A percentile compares a stretch with the other conserved stretches of the same genome.
phyloP scores from a whole-genome alignment of 2,113 vertebrate genomes.

The Datnioides undecimradiatus region DNA sequence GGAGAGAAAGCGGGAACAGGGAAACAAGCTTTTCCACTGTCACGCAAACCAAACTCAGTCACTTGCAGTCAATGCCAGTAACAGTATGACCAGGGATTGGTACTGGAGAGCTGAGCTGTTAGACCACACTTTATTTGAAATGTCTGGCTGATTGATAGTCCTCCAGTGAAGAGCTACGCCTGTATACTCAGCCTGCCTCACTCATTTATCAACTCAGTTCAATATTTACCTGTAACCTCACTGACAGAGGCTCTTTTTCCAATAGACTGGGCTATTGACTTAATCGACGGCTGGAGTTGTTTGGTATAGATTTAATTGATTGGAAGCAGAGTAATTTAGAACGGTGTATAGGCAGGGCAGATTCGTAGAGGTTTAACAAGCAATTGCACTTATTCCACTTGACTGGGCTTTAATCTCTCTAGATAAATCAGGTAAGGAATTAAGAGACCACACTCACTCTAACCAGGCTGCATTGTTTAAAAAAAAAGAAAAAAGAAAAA shows the following conservation, averaged over 20 bases:
- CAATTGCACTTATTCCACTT: constrained; percentile 61
- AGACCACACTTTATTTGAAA: constrained; percentile 68
- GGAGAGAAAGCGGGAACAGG: constrained; percentile 53
- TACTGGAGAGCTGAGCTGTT: constrained; percentile 52
- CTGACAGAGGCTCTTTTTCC: constrained; percentile 53
- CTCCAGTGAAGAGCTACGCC: constrained; percentile 40
- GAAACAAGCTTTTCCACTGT: constrained; percentile 61
- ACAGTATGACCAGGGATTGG: constrained; percentile 43
- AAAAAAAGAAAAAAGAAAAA: no score
- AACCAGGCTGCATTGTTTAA: constrained; percentile 17
- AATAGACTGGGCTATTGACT: constrained; percentile 60
- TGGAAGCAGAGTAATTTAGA: constrained; percentile 50
- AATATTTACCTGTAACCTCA: constrained; percentile 69
- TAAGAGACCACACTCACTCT: constrained; percentile 18
- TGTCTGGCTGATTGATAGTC: constrained; percentile 72
- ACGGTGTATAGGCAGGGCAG: constrained; percentile 18
- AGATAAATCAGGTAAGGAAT: constrained; percentile 64
- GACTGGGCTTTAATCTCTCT: constrained; percentile 63
- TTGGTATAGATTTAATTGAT: constrained; percentile 73
- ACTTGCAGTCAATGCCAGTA: constrained; percentile 60
- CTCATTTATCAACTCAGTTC: constrained; percentile 70
- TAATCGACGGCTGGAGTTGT: constrained; percentile 58
- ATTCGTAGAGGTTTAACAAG: constrained; percentile 69
- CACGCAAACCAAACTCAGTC: constrained; percentile 53
- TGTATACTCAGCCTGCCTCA: constrained; percentile 34